A percentile compares a stretch with the other conserved stretches of the same genome.
Conservation (phyloP, 2,113 vertebrate species). For the Cranoglanis bouderius region DNA sequence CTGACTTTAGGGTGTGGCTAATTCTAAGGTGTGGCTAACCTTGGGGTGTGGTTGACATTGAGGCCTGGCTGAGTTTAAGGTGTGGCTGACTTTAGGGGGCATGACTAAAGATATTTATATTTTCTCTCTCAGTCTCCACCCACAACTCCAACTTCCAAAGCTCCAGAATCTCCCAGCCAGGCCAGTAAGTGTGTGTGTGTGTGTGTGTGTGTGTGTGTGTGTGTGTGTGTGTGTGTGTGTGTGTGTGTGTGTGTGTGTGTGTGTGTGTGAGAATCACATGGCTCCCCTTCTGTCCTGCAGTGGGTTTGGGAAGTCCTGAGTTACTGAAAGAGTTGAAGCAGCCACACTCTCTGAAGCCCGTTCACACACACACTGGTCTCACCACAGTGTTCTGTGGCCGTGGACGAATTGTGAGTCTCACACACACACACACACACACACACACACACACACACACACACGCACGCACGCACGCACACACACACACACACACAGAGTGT, state of each 20-base stretch:
- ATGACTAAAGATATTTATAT: background rate
- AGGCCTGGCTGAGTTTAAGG: background rate
- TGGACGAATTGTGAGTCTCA: conserved; percentile 40
- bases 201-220: conserved; percentile 8
- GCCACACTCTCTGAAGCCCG: conserved; percentile 46
- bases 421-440: background rate
- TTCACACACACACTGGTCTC: conserved; percentile 37
- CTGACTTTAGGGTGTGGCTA: background rate
- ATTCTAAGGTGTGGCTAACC: background rate
- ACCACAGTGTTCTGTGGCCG: conserved; percentile 55
- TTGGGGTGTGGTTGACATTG: background rate
- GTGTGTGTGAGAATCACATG: background rate
- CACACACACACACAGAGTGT: background rate
- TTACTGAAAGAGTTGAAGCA: conserved; percentile 54
- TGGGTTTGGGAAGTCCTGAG: conserved; percentile 54
- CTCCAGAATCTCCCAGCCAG: background rate
- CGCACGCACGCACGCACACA: background rate
- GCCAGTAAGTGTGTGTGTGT: conserved; percentile 16
- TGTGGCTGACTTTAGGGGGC: background rate
- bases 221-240: conserved; percentile 14
- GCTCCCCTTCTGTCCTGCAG: background rate
- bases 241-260: conserved; percentile 5
- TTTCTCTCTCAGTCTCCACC: background rate
- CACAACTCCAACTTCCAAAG: background rate
- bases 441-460: background rate